Conservation (phyloP, 2,797 vertebrate species). For the Oryzias sinensis region DNA sequence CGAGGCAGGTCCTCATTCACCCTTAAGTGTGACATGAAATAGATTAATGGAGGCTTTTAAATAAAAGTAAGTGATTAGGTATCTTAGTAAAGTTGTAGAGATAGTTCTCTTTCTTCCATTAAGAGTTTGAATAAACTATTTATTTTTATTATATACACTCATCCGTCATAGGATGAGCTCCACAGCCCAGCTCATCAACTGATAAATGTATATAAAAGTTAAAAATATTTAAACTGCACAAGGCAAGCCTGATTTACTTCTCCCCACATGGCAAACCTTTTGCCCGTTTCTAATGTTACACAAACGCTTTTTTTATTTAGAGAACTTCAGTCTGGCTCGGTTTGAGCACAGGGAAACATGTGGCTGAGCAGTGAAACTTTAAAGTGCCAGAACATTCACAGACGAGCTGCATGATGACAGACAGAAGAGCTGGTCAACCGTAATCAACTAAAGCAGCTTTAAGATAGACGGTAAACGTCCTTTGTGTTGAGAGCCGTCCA, state of each 20-base stretch:
- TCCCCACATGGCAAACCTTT: conserved; percentile 18
- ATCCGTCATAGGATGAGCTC: conserved; percentile 64
- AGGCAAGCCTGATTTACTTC: conserved; percentile 31
- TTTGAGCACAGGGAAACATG: conserved; percentile 8
- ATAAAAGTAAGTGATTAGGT: conserved; percentile 19
- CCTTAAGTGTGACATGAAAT: conserved; percentile 19
- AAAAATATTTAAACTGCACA: conserved; percentile 52
- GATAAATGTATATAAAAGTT: conserved; percentile 41
- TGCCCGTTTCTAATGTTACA: conserved; percentile 35
- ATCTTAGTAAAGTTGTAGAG: conserved; percentile 15
- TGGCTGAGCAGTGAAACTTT: conserved; percentile 11
- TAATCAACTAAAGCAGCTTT: conserved; percentile 49
- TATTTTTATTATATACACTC: conserved; percentile 69
- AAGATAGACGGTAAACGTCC: conserved; percentile 37
- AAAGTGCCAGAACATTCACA: conserved; percentile 35
- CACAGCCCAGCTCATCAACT: conserved; percentile 29
- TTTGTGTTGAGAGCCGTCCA: conserved; percentile 40
- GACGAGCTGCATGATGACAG: conserved; percentile 28
- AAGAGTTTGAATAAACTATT: conserved; percentile 73
- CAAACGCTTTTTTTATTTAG: conserved; percentile 17
- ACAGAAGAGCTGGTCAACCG: conserved; percentile 39
- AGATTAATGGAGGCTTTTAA: conserved; percentile 14
- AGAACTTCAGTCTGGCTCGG: conserved; percentile 20
- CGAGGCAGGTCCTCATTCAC: conserved; percentile 50
- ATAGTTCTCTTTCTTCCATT: conserved; percentile 57